These are phyloP conservation scores for Unio delphinus DNA, from an alignment of 2,888 invertebrate species.

Conservation along the genomic window DNA sequence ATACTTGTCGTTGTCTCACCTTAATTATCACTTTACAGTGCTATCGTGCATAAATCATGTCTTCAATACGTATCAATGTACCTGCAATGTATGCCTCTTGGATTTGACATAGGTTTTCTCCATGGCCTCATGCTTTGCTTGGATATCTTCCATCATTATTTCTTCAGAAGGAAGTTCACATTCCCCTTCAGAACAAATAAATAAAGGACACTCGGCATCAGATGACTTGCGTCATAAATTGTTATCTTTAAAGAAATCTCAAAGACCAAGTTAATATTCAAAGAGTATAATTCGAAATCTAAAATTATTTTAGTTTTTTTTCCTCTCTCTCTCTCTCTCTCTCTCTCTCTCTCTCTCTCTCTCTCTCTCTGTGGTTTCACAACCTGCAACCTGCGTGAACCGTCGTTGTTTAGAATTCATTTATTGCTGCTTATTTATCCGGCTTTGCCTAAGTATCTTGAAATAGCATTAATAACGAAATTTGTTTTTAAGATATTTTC, in stretches of 20 bases:
- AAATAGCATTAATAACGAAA: too few species aligned
- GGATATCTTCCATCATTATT: slow-evolving; percentile 55
- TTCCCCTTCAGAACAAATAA: slow-evolving; percentile 29
- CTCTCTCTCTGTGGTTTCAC: slow-evolving; percentile 25
- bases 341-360: slow-evolving; percentile 18
- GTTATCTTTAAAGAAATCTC: too few species aligned
- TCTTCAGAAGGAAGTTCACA: slow-evolving; percentile 35
- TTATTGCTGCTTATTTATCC: too few species aligned
- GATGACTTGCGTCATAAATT: too few species aligned
- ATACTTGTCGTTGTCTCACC: not conserved
- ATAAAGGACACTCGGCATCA: too few species aligned
- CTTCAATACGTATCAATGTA: slow-evolving; percentile 4
- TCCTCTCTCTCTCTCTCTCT: slow-evolving; percentile 15
- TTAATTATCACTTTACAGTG: too few species aligned
- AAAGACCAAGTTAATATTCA: too few species aligned
- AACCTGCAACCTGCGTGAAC: slow-evolving; percentile 12
- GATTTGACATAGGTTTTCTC: slow-evolving; percentile 49
- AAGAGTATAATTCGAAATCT: too few species aligned
- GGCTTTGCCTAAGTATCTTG: too few species aligned
- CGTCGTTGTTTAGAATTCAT: too few species aligned
- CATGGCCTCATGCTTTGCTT: slow-evolving; percentile 38
- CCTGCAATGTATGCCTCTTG: slow-evolving; percentile 61
- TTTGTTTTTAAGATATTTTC: too few species aligned
- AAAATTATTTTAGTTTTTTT: slow-evolving; percentile 6
- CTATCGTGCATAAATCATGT: too few species aligned